Base-by-base conservation (phyloP, 92 coral and sea anemone species). In the Bergia sp. region DNA sequence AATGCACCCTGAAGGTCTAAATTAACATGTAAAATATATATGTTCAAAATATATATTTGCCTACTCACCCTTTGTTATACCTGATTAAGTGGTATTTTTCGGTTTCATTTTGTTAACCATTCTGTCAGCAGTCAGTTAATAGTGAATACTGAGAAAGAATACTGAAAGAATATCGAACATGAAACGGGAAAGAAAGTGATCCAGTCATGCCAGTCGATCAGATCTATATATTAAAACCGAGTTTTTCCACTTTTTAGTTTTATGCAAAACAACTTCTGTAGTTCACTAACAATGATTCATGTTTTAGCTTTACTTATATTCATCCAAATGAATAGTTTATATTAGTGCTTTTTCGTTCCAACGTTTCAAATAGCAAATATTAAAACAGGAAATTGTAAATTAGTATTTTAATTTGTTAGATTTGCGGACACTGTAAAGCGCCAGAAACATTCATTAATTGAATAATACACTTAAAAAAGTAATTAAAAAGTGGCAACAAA, bases 371-470 rank as follows among this genome's bases (percentile, higher is more conserved):
- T 53, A 53, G 58, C 13, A 53, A 53, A 53, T 53, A n/a, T 47
- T 12, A 29, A 79, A 79, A 50, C 83, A 50, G 67, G 83, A 79
- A 79, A 79, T 49, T n/a, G 7, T 79, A 49, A 79, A 79, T 79
- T 79, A 45, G 37, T 80, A 13, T 2, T 57, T 37, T 57, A 36
- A 80, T 57, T 80, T 80, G 11, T 16, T 80, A 20, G 43, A 18
- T 37, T 53, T 80, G 43, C 72, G 13, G 67, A 57, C 85, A 37
- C 58, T 38, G 23, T 15, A 42, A 77, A 77, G 47, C 41, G 57
- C 81, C 81, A 20, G 65, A 79, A 79, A 79, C 64, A 50, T 36
- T 20, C 29, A 80, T 80, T 80, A 55, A 55, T 37, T 80, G 69
- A 55, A 47, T 71, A 53, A 80, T 55, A 29, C 39, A 50, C 71